Percentiles rank a stretch among this genome's conserved stretches.
Conservation (phyloP, 2,797 vertebrate species). For the Leontopithecus rosalia region DNA sequence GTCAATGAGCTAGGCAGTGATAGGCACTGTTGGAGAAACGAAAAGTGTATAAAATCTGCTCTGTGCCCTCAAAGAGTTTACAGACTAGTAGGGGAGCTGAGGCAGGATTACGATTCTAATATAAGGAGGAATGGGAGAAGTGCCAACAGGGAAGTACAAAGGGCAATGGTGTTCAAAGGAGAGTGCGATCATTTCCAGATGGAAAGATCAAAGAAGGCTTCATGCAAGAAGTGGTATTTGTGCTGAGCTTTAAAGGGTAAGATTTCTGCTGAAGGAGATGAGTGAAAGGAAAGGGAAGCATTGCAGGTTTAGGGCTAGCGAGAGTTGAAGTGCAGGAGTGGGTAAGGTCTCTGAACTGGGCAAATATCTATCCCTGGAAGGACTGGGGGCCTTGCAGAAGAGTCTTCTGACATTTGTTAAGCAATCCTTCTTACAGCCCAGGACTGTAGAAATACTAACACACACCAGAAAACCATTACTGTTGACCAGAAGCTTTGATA, state of each 20-base stretch:
- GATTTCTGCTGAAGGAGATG: conserved; percentile 65
- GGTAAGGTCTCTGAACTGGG: neutral
- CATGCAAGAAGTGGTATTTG: conserved; percentile 80
- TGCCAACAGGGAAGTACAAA: conserved; percentile 76
- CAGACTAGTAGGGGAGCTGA: conserved; percentile 75
- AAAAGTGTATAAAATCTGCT: conserved; percentile 57
- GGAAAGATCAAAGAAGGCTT: conserved; percentile 81
- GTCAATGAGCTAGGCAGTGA: conserved; percentile 14
- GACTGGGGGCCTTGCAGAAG: neutral
- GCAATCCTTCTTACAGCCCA: neutral
- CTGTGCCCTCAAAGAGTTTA: conserved; percentile 73
- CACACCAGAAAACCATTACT: neutral
- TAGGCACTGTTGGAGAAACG: conserved; percentile 3
- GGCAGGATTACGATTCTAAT: conserved; percentile 76
- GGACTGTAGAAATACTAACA: neutral
- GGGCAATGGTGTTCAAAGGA: conserved; percentile 77
- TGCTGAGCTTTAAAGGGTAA: conserved; percentile 64
- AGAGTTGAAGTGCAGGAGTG: conserved; percentile 2
- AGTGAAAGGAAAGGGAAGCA: conserved; percentile 57
- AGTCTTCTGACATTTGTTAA: conserved; percentile 16
- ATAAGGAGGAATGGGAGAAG: conserved; percentile 76
- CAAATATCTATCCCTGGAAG: conserved; percentile 28
- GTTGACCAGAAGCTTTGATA: neutral
- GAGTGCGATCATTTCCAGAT: conserved; percentile 77
- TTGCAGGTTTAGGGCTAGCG: conserved; percentile 9